phyloP scores from a whole-genome alignment of 2,113 vertebrate genomes.

The Semnopithecus entellus region DNA sequence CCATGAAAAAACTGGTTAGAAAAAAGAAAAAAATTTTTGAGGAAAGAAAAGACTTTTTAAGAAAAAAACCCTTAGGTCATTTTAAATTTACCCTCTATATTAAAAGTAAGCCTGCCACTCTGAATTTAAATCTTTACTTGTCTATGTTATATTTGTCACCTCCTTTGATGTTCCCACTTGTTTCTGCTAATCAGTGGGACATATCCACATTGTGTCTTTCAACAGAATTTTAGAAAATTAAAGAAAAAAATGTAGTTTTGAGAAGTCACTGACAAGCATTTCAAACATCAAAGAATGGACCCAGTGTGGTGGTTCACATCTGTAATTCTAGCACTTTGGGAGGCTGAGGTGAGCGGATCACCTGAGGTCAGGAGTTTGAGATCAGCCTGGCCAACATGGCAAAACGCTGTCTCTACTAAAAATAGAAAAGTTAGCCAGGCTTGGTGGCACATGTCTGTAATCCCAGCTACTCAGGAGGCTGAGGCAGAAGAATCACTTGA shows the following conservation, averaged over 20 bases:
- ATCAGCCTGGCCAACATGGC: too few species aligned
- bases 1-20: not conserved
- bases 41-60: not conserved
- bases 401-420: too few species aligned
- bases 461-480: too few species aligned
- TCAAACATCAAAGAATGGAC: not conserved
- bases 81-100: not conserved
- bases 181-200: not conserved
- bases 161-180: not conserved
- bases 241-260: not conserved
- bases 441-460: too few species aligned
- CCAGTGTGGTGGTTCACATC: too few species aligned
- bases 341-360: too few species aligned
- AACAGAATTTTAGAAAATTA: not conserved
- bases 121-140: not conserved
- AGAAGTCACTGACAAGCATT: not conserved
- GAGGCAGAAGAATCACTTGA: too few species aligned
- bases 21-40: not conserved
- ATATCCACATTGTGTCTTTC: not conserved
- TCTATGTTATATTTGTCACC: not conserved
- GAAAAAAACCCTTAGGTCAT: not conserved
- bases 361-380: too few species aligned
- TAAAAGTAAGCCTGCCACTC: not conserved
- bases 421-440: too few species aligned
- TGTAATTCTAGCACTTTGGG: too few species aligned